Evolutionary conservation across 1,140 invertebrate species (phyloP), one percentile per base, ranked within the genome.

Genomic region (Papilio polytes): DNA sequence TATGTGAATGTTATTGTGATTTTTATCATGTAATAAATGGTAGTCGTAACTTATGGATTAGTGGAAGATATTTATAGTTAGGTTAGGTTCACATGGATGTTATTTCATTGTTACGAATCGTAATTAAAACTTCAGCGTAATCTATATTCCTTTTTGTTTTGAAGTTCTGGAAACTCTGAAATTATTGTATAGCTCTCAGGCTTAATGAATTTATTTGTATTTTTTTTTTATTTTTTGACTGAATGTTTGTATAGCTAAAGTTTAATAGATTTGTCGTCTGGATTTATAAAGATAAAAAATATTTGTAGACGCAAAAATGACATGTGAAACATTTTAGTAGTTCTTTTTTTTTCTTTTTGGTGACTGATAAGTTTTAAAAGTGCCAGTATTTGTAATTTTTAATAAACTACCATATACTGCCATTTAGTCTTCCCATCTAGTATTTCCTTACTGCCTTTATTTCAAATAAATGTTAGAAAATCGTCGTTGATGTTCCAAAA

Each of bases 1-100:
- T 78, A 44, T 78, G 76, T 78, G 63, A 78, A 78, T 78, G 77
- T 78, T 63, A 78, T 78, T 78, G 77, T 78, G 76, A 78, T 78
- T 78, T 78, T 56, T 78, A 78, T 78, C 56, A 78, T 78, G 36
- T 78, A 78, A 59, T 63, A 20, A 78, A 78, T 63, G 44, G 56
- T 78, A 20, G 76, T 63, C 76, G 6, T 78, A 78, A 66, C 13
- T 78, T 78, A 66, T 44, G 41, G 66, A 26, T 46, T 78, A 78
- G 77, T 63, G 31, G 4, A 78, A 63, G 18, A 66, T 78, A 78
- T 66, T 63, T 78, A 78, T 78, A 74, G 22, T 36, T 66, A 78
- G 3, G 77, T 78, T 78, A 78, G 31, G 59, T 10, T 78, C 10
- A 78, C 20, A 18, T 66, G 13, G 36, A 44, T 36, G 56, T 26